These are phyloP conservation scores for Oceanodroma tethys DNA, from an alignment of 2,113 vertebrate species.

Conservation along the genomic window DNA sequence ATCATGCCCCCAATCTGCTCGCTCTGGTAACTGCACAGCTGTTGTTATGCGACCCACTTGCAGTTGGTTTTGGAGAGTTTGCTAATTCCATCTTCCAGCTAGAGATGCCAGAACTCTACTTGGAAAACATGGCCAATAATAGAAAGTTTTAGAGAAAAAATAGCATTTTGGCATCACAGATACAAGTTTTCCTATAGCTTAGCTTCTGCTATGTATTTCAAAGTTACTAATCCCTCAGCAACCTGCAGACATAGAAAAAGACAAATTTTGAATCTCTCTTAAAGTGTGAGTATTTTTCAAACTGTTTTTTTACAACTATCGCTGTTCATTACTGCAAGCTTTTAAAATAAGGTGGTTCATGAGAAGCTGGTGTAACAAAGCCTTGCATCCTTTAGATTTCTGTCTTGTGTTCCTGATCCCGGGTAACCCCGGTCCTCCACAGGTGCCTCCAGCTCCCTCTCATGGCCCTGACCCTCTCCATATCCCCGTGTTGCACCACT, in stretches of 20 bases:
- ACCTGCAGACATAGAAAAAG: neutral
- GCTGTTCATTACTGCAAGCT: neutral
- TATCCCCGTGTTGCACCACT: neutral
- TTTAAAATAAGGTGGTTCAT: neutral
- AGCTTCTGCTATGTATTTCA: neutral
- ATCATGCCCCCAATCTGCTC: neutral
- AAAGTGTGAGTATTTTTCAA: neutral
- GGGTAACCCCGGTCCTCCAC: fast-evolving
- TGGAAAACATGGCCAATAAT: neutral
- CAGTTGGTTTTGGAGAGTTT: neutral
- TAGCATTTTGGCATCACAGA: neutral
- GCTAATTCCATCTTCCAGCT: neutral
- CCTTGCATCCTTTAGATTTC: neutral
- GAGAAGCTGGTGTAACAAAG: neutral
- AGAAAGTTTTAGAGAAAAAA: neutral
- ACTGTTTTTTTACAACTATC: fast-evolving
- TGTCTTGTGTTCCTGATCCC: neutral
- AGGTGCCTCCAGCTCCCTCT: neutral
- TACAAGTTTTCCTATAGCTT: neutral
- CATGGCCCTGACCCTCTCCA: fast-evolving
- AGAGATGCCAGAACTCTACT: neutral
- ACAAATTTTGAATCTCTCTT: neutral
- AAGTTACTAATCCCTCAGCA: neutral
- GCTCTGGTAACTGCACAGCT: neutral
- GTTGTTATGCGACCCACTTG: neutral